Base-by-base conservation (phyloP, 2,888 invertebrate species). In the Petrolisthes manimaculis region DNA sequence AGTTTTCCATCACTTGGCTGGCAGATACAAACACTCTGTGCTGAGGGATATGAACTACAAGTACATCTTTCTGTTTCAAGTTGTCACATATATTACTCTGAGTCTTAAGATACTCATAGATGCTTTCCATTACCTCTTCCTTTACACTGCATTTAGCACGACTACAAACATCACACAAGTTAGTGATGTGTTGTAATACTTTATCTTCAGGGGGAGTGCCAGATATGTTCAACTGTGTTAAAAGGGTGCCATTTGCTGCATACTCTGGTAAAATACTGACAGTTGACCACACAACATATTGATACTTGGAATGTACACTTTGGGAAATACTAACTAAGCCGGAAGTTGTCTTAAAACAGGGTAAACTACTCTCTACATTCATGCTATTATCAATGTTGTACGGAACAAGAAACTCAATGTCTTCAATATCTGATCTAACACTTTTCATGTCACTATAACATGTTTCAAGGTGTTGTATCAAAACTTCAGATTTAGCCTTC, bases 21-120 rank as follows among this genome's bases (percentile, higher is more conserved):
- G 74, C 61, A 67, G 86, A 18, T 24, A 86, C 86, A 77, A 77
- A 83, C 51, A n/a, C 55, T 6, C 8, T 69, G 21, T 78, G 83
- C 3, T 83, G 5, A 5, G 86, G 86, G 12, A 86, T 78, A n/a
- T 86, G 86, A 18, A 86, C 67, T 9, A 86, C 0, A n/a, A 83
- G 83, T 18, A 86, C 71, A n/a, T 84, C 37, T 3, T 24, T 24
- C 8, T 56, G 53, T 21, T 80, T 79, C 12, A 79, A 14, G 55
- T 37, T 55, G 6, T 75, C 51, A 21, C 37, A 37, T 55, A 54
- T 55, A 24, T 5, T 9, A 5, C 12, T 18, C 9, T 24, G n/a
- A 55, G 12, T 14, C 12, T 51, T 8, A 4, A 84, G 75, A 21
- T 84, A 37, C 5, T 84, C 67, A 67, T 84, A 84, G n/a, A 84